A percentile compares a stretch with the other conserved stretches of the same genome.
These are phyloP conservation scores for Ommatoiulus sabulosus DNA, from an alignment of 2,888 invertebrate species.

Conservation along the genomic window DNA sequence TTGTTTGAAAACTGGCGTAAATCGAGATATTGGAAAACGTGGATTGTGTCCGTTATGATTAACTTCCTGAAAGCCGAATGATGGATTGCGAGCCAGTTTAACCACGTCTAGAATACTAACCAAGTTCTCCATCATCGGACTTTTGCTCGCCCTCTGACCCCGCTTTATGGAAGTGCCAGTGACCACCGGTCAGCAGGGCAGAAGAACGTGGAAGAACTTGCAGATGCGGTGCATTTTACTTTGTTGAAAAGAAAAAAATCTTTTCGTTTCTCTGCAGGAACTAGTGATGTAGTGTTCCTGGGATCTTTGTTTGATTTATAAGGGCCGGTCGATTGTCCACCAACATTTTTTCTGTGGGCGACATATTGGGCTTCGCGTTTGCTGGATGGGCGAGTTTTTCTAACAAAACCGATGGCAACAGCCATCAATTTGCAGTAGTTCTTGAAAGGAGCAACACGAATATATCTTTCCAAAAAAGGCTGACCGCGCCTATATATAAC, in stretches of 20 bases:
- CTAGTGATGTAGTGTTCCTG: neutral
- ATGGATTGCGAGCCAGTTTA: neutral
- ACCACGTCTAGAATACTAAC: neutral
- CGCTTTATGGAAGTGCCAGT: neutral
- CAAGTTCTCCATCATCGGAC: neutral
- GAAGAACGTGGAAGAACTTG: neutral
- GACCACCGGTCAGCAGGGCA: neutral
- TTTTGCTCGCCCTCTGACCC: neutral
- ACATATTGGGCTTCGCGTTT: neutral
- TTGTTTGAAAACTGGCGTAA: too few species aligned
- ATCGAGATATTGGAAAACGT: too few species aligned
- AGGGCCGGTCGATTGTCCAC: neutral
- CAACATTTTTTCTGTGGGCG: neutral
- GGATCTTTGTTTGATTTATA: neutral
- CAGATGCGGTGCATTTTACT: neutral
- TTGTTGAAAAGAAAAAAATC: neutral
- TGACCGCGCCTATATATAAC: neutral
- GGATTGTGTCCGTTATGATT: too few species aligned
- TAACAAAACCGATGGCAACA: neutral
- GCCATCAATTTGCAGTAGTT: slow-evolving; percentile 1
- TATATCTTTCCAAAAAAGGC: neutral
- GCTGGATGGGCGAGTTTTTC: neutral
- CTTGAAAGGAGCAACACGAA: neutral
- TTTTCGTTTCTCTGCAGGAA: neutral
- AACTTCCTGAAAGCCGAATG: neutral